Conservation (phyloP, 2,113 vertebrate genomes). For the Pogonocichla stellata region DNA sequence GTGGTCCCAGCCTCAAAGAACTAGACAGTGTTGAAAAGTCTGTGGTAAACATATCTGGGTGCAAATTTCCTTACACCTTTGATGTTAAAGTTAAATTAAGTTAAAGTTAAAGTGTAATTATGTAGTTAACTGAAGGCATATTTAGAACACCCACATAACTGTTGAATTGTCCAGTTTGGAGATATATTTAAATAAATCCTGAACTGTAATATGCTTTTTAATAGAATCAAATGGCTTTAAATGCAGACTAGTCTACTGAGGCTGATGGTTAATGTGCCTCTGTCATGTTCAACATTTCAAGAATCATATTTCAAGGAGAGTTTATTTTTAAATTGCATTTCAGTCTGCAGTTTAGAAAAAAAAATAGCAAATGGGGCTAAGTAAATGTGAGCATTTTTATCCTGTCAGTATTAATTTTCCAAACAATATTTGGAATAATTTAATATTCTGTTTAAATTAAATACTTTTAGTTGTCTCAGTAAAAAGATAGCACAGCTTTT, state of each 20-base stretch:
- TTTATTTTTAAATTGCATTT: constrained; percentile 51
- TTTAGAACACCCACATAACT: not conserved
- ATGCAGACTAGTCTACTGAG: not conserved
- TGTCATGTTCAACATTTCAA: constrained; percentile 41
- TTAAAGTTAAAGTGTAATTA: not conserved
- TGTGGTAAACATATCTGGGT: not conserved
- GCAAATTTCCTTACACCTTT: not conserved
- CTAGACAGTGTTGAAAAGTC: not conserved
- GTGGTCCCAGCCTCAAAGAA: not conserved
- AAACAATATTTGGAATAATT: constrained; percentile 20
- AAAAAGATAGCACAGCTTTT: not conserved
- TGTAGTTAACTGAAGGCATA: not conserved
- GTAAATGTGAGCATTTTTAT: constrained; percentile 23
- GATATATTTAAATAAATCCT: not conserved
- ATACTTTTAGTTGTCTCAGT: not conserved
- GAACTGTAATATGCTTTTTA: not conserved
- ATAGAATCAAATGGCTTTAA: not conserved
- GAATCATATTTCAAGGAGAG: constrained; percentile 24
- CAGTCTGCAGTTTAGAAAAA: not conserved
- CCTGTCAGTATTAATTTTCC: constrained; percentile 42
- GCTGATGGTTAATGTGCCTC: constrained; percentile 1
- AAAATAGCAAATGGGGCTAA: not conserved
- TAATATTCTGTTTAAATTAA: constrained; percentile 20
- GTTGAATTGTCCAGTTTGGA: not conserved
- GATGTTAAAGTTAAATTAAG: too few species aligned